phyloP scores from a whole-genome alignment of 2,797 vertebrate species.

The Erethizon dorsatum region DNA sequence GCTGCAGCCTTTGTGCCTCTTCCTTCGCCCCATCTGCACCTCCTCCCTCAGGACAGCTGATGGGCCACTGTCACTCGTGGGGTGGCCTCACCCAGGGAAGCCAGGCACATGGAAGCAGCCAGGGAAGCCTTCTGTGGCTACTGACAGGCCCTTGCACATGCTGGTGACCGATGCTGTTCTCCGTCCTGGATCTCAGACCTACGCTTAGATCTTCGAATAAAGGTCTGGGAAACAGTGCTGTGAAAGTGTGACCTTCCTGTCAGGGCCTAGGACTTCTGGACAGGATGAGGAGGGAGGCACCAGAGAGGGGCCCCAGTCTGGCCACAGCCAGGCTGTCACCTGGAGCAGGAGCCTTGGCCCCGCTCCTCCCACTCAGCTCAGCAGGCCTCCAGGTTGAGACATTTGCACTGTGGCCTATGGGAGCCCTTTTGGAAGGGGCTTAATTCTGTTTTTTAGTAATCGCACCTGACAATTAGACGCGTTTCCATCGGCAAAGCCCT shows the following conservation, averaged over 20 bases:
- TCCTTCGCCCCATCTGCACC: too few relatives aligned
- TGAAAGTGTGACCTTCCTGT: background rate
- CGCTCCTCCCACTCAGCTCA: too few relatives aligned
- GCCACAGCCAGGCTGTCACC: too few relatives aligned
- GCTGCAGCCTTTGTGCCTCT: too few relatives aligned
- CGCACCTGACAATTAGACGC: background rate
- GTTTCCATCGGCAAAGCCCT: background rate
- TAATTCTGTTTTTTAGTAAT: background rate
- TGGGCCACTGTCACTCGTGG: too few relatives aligned
- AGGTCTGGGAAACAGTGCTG: background rate
- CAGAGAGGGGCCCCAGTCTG: too few relatives aligned
- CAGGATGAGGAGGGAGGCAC: background rate
- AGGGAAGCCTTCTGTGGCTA: background rate
- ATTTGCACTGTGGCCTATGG: background rate
- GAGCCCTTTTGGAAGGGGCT: conserved; percentile 12
- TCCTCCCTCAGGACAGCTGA: too few relatives aligned
- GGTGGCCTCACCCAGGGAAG: too few relatives aligned
- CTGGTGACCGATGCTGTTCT: background rate
- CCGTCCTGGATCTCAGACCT: background rate
- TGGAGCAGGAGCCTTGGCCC: too few relatives aligned
- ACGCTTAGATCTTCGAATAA: background rate
- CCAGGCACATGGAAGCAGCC: too few relatives aligned
- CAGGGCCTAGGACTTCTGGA: background rate
- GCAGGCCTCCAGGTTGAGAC: too few relatives aligned
- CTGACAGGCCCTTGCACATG: background rate